Base-by-base conservation (phyloP, 37 sponge, comb jelly and placozoan species). In the Axinella damicornis region DNA sequence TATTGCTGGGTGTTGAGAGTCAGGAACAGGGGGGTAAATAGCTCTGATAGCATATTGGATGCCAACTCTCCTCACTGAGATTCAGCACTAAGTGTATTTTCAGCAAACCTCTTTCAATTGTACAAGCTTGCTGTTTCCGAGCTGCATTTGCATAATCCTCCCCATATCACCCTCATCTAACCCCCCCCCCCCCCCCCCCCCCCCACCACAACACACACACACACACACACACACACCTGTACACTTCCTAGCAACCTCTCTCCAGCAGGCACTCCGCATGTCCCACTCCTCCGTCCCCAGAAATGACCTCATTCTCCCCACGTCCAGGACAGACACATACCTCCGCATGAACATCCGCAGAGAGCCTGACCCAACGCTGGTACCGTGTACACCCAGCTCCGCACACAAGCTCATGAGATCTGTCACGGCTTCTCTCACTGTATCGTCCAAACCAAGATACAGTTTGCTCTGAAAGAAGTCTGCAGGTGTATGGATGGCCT, bases 201-300 rank as follows among this genome's bases (percentile, higher is more conserved):
- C 35, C 71, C 20, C 71, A 71, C 71, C 38, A 17, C 71, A 36
- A n/a, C 41, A 71, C 66, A 30, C 32, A 62, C 27, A 62, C 28
- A 27, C 63, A 46, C 46, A 46, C 46, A 46, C 46, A 46, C 46
- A 46, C 46, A 46, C 46, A 46, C 46, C 46, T 46, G 46, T 4
- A 46, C 46, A 46, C 46, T 9, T 46, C 46, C 22, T 21, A 22
- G 34, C 62, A 34, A 77, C 52, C 46, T 28, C 40, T 33, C 64
- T 56, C 81, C 81, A 80, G 2, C 57, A 46, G 11, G 13, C 31
- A 53, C 20, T 4, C 21, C 81, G 27, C 58, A 80, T 70, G 9
- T 27, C 58, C 81, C 81, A 80, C 13, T 55, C 57, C 58, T 69
- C 69, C 56, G 20, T 2, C 22, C 58, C 24, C 54, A 80, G 69